Evolutionary conservation across 2,888 invertebrate genomes (phyloP), one percentile per base, ranked within the genome.

Genomic region (Apodemia duryi): DNA sequence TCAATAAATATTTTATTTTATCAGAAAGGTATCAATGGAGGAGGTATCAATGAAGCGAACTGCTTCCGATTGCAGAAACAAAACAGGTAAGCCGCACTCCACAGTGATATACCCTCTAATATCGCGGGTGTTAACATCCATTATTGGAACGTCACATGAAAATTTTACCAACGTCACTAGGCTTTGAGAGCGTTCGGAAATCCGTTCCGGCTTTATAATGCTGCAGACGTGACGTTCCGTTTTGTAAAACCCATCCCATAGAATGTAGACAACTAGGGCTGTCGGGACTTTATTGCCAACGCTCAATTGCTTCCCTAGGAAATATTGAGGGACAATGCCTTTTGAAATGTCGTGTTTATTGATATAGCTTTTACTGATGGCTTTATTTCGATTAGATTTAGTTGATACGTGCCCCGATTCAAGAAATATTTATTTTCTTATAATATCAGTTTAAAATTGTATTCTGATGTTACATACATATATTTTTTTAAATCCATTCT

Each of bases 161-260:
- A 76, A 73, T 77, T 72, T 77, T 77, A 78, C 79, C 77, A 72
- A 73, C 70, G 65, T 69, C 68, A 68, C 72, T 70, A 64, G 65
- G 75, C 74, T 78, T 77, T 75, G 79, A 76, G 67, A 78, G 75
- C 77, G 77, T 81, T 81, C 82, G 84, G 82, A 84, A 80, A 84
- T 86, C 84, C 82, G 78, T 72, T 74, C 69, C 68, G 71, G 79
- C 79, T 81, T 82, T 79, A 81, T 82, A 77, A 81, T 76, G 72
- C 73, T 72, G 73, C 71, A 74, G 72, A 75, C 71, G 75, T 78
- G 78, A 77, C 76, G 74, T 74, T 74, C 73, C 73, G 72, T 73
- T 71, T 69, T 72, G 72, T 71, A 75, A 49, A 49, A 73, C 74
- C 70, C 72, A 67, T 70, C 74, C 71, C 71, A 75, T 73, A 72